Percentiles rank a stretch among this genome's conserved stretches.
Conservation (phyloP, 2,797 vertebrate species). For the Champsocephalus esox region DNA sequence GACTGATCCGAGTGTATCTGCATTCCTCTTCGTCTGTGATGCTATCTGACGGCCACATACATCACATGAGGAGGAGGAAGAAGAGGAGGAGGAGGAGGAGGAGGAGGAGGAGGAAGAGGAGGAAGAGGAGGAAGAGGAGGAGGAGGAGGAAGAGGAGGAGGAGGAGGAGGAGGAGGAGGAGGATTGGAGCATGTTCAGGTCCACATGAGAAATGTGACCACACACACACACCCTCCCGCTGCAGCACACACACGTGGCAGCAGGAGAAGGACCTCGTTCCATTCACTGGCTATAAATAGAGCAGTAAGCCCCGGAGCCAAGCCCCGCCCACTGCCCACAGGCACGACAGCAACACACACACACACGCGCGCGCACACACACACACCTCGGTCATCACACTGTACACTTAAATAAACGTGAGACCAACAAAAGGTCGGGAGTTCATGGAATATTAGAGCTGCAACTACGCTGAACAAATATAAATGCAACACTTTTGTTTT, state of each 20-base stretch:
- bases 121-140: background rate
- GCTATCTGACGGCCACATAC: conserved; percentile 20
- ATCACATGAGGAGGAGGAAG: conserved; percentile 25
- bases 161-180: too few relatives aligned
- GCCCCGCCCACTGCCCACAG: conserved; percentile 48
- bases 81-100: background rate
- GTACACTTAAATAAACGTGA: background rate
- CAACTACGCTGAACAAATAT: too few relatives aligned
- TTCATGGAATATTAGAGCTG: too few relatives aligned
- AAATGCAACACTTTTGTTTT: too few relatives aligned
- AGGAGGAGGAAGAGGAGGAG: background rate
- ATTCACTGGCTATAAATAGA: conserved; percentile 70
- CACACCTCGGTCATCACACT: background rate
- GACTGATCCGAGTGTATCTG: background rate
- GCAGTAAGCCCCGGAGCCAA: conserved; percentile 42
- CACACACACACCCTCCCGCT: conserved; percentile 8
- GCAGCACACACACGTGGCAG: conserved; percentile 61
- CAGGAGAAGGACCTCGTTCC: conserved; percentile 40
- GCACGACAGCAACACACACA: background rate
- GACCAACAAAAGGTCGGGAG: background rate
- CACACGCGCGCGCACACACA: background rate
- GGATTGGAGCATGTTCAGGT: conserved; percentile 40
- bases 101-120: too few relatives aligned
- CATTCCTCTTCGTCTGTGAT: conserved; percentile 41
- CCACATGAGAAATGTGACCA: conserved; percentile 71